Evolutionary conservation across 2,113 vertebrate species (phyloP), one percentile per base, ranked within the genome.

Genomic region (Oncorhynchus gorbuscha): DNA sequence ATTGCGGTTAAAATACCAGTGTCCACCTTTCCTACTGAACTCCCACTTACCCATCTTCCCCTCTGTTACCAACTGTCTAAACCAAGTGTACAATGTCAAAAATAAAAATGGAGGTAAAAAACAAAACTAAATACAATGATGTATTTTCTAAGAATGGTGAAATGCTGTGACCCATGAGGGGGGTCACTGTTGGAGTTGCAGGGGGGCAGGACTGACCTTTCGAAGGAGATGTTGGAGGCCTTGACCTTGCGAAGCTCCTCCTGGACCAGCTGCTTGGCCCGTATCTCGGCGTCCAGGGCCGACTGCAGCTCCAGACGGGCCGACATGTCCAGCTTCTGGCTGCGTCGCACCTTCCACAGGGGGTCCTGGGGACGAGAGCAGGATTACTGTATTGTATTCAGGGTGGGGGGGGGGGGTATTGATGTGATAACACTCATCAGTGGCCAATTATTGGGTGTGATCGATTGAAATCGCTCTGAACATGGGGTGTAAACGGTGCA

Each of bases 261-360:
- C 79, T 98, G 97, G 1, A 98, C 92, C 0, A 97, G 90, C 74
- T 98, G 97, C 71, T 99, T 99, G 93, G 97, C 98, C 84, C 95
- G 92, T 83, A 99, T 96, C 90, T 99, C 98, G 0, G 97, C 96
- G 4, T 99, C 98, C 8, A 99, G 94, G 0, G 98, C 98, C 0
- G 97, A 99, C 87, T 99, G 98, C n/a, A 99, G 85, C 70, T 99
- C 98, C 81, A 99, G 91, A 9, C 98, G 95, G 0, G 95, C 97
- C 0, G 98, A 99, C 97, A 99, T 99, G 91, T 99, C 98, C 88
- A 99, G 76, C 90, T 99, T 99, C 90, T 99, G 97, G 69, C 97
- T 99, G 72, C 98, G 97, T 0, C 98, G 95, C 24, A 97, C 96
- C 84, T 99, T 99, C 97, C 98, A 99, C 24, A 98, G 94, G 0